Evolutionary conservation across 2,113 vertebrate species (phyloP).

Genomic region (Ictidomys tridecemlineatus): DNA sequence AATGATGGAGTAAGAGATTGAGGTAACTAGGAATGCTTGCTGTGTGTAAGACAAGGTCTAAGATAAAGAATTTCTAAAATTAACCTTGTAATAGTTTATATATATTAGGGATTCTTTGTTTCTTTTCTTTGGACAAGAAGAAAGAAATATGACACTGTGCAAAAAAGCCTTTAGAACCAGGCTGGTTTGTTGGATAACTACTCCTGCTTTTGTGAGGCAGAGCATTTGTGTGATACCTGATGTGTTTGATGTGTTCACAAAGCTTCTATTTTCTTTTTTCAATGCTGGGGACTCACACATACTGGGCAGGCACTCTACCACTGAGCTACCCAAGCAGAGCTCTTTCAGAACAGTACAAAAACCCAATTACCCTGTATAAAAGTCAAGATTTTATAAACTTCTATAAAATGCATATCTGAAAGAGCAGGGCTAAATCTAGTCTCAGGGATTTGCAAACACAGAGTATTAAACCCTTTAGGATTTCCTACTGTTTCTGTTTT

Average conservation of each 20-base stretch:
- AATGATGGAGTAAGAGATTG: conserved; percentile 63
- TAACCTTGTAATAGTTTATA: not conserved
- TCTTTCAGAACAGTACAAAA: not conserved
- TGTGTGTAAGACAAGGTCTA: conserved; percentile 1
- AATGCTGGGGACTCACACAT: not conserved
- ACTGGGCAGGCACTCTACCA: not conserved
- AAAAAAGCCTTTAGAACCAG: not conserved
- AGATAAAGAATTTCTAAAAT: conserved; percentile 31
- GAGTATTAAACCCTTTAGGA: not conserved
- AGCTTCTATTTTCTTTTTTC: not conserved
- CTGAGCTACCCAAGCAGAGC: not conserved
- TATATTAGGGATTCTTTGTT: not conserved
- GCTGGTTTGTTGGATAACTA: not conserved
- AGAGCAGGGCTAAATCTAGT: not conserved
- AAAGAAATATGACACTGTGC: not conserved
- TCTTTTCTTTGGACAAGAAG: not conserved
- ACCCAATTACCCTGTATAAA: not conserved
- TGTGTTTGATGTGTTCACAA: not conserved
- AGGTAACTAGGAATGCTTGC: conserved; percentile 36
- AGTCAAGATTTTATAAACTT: not conserved
- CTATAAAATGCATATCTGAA: not conserved
- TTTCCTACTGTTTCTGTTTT: not conserved
- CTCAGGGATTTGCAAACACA: not conserved
- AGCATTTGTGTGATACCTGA: not conserved
- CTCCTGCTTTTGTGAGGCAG: not conserved